These are phyloP conservation scores for Geotrupes spiniger DNA, from an alignment of 2,888 invertebrate genomes.

Conservation along the genomic window DNA sequence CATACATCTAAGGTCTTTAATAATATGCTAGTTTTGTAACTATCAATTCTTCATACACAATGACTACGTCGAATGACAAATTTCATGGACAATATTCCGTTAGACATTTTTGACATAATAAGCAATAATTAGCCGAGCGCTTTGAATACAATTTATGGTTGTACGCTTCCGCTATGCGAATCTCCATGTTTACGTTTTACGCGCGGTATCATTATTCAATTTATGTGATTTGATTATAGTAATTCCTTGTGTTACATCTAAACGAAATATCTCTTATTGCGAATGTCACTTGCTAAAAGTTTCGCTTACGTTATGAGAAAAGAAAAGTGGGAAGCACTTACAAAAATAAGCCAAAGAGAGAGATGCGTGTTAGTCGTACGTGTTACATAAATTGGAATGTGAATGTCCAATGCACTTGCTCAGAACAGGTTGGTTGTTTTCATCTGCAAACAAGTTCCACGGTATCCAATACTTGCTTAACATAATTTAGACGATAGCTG, in stretches of 20 bases:
- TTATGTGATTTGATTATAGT: conserved; percentile 5
- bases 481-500: conserved; percentile 29
- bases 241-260: not conserved
- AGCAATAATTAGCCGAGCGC: too few species aligned
- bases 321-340: not conserved
- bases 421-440: conserved; percentile 31
- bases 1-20: too few species aligned
- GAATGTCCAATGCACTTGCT: conserved; percentile 32
- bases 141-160: too few species aligned
- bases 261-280: not conserved
- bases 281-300: not conserved
- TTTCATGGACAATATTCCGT: too few species aligned
- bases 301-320: not conserved
- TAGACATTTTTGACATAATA: too few species aligned
- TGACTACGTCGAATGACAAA: too few species aligned
- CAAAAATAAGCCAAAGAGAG: not conserved
- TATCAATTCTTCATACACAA: too few species aligned
- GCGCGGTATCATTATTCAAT: conserved; percentile 2
- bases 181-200: conserved; percentile 5
- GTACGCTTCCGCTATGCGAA: not conserved
- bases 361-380: conserved; percentile 12
- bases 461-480: conserved; percentile 24
- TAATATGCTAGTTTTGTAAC: too few species aligned
- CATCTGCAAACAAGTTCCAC: conserved; percentile 29
- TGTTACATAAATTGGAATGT: conserved; percentile 29